Evolutionary conservation across 2,113 vertebrate genomes (phyloP).

Genomic region (Grallaria varia): DNA sequence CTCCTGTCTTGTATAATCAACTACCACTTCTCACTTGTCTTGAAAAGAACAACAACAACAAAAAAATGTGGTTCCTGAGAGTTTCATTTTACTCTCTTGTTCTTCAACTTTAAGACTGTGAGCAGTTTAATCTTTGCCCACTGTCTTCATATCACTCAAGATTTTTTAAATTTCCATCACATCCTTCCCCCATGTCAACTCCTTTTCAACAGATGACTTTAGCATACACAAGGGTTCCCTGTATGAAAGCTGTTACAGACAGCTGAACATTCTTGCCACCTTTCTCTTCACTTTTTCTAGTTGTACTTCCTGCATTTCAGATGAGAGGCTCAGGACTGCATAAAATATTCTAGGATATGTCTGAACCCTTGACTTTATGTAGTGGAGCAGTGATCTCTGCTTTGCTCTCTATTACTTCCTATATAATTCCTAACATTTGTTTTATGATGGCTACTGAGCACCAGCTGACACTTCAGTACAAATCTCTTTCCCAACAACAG

Average conservation of each 20-base stretch:
- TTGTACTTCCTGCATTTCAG: not conserved
- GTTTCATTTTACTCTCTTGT: not conserved
- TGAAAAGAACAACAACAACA: not conserved
- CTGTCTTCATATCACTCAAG: not conserved
- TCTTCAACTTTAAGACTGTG: not conserved
- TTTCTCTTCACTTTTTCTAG: not conserved
- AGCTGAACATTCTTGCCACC: not conserved
- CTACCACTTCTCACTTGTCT: not conserved
- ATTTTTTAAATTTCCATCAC: not conserved
- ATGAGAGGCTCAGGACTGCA: not conserved
- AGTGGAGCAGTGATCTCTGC: not conserved
- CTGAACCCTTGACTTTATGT: not conserved
- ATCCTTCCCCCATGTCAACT: not conserved
- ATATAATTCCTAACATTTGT: not conserved
- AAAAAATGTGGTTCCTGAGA: not conserved
- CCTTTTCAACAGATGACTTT: not conserved
- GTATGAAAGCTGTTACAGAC: not conserved
- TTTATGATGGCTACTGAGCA: not conserved
- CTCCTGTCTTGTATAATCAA: not conserved
- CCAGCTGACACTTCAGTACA: not conserved
- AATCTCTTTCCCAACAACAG: not conserved
- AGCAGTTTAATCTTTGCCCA: not conserved
- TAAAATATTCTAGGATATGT: not conserved
- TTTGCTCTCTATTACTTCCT: not conserved
- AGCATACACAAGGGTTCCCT: not conserved